Evolutionary conservation across 1,140 invertebrate species (phyloP).

Genomic region (Homalodisca vitripennis): DNA sequence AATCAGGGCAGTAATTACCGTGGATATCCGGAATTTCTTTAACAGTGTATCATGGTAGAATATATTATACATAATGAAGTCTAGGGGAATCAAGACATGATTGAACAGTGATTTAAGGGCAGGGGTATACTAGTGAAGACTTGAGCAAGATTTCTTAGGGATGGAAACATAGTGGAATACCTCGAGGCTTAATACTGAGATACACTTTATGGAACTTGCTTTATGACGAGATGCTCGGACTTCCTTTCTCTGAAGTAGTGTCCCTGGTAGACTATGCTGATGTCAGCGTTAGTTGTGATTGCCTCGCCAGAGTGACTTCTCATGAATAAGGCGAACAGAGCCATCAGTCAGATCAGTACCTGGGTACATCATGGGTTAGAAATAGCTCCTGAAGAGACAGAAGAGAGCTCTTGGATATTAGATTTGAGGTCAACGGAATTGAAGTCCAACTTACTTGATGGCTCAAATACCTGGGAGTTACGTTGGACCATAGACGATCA

Average conservation of each 20-base stretch:
- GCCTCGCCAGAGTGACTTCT: not conserved
- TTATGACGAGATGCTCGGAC: not conserved
- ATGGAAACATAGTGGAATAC: not conserved
- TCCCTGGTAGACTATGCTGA: not conserved
- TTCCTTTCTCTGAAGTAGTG: not conserved
- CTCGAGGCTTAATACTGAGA: not conserved
- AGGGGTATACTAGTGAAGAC: not conserved
- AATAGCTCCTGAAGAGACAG: not conserved
- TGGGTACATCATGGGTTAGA: not conserved
- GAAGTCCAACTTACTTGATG: not conserved
- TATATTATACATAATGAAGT: not conserved
- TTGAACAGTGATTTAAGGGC: not conserved
- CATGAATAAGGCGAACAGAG: not conserved
- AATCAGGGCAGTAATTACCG: not conserved
- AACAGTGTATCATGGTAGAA: constrained; percentile 7
- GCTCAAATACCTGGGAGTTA: too few relatives aligned
- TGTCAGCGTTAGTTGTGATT: not conserved
- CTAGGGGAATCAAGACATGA: not conserved
- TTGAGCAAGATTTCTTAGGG: not conserved
- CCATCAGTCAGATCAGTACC: not conserved
- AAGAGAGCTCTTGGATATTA: not conserved
- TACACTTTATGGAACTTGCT: not conserved
- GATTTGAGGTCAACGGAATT: not conserved
- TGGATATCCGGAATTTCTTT: not conserved
- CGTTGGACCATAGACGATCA: not conserved